A percentile compares a stretch with the other conserved stretches of the same genome.
Evolutionary conservation across 2,797 vertebrate species (phyloP).

Genomic region (Neosilurus hyrtlii): DNA sequence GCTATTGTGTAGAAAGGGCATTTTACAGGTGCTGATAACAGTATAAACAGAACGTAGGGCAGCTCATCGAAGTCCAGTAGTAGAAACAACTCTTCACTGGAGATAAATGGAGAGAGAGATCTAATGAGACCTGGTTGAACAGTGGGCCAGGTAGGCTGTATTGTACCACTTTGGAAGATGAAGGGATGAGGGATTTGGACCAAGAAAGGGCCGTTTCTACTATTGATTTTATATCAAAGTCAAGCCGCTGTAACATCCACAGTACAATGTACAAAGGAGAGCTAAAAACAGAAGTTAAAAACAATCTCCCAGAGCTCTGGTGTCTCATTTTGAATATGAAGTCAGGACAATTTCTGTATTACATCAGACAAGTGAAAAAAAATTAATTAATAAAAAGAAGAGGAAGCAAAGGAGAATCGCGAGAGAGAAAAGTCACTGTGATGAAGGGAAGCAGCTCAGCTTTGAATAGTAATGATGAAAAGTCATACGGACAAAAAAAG

Average conservation of each 20-base stretch:
- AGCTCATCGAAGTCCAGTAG: neutral
- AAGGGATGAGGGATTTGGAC: neutral
- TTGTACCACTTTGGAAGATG: neutral
- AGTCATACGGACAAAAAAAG: slow-evolving; percentile 55
- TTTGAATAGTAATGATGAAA: slow-evolving; percentile 62
- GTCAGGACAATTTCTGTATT: slow-evolving; percentile 34
- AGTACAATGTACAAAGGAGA: neutral
- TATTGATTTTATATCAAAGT: slow-evolving; percentile 28
- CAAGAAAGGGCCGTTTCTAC: neutral
- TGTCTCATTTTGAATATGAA: slow-evolving; percentile 11
- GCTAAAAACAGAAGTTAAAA: slow-evolving; percentile 11
- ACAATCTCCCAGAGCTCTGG: slow-evolving; percentile 1
- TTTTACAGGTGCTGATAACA: slow-evolving; percentile 30
- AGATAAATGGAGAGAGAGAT: neutral
- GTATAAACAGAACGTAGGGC: neutral
- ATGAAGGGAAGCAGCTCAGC: slow-evolving; percentile 54
- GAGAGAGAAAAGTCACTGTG: slow-evolving; percentile 36
- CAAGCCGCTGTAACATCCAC: neutral
- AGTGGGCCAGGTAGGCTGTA: slow-evolving; percentile 11
- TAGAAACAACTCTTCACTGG: neutral
- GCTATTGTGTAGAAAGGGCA: slow-evolving; percentile 33
- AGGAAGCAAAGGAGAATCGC: slow-evolving; percentile 1
- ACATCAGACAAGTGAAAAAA: slow-evolving; percentile 21
- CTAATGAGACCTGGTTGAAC: neutral
- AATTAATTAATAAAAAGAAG: slow-evolving; percentile 30